Base-by-base conservation (phyloP, 1,140 invertebrate species). In the Zaprionus taronus region DNA sequence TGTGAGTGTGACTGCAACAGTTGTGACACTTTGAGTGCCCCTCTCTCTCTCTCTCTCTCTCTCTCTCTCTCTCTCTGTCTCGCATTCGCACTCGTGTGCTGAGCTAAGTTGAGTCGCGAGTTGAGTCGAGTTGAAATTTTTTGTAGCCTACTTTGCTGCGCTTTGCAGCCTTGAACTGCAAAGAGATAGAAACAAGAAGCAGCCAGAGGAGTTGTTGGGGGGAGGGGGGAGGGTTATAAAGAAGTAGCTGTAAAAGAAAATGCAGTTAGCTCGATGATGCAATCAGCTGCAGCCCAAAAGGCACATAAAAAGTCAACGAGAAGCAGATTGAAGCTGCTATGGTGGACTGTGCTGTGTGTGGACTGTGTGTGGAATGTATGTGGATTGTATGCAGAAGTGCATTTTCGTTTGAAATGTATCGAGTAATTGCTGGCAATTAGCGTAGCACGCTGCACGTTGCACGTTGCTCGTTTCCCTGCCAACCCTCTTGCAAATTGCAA, bases 261-360 rank as follows among this genome's bases (percentile, higher is more conserved):
- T 66, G 63, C 51, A 55, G 63, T 66, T 66, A 66, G 53, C 34
- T 56, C 36, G 63, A 66, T 66, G 63, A 66, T 66, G 63, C 51
- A 66, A 66, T 66, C 63, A 56, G 41, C 41, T 17, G 41, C 41
- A 14, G 22, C 15, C 26, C 66, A 28, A 69, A 64, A 71, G 57
- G 36, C 68, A 49, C 62, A 67, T 66, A 34, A 62, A 24, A 41
- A n/a, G 4, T 62, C 49, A 49, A 49, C 24, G 49, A 53, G 24
- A 17, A 22, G 12, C 20, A 51, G 47, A 51, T 51, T 60, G 47
- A 64, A 64, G 14, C 26, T 17, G 53, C 53, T 14, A 6, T 24
- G 15, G 28, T 34, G 41, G 28, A 17, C 6, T 41, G 38, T 41
- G 38, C 2, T 41, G 14, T 49, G 47, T 49, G 47, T 44, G n/a